Conservation (phyloP, 2,888 invertebrate species). For the Embidobia sp. region DNA sequence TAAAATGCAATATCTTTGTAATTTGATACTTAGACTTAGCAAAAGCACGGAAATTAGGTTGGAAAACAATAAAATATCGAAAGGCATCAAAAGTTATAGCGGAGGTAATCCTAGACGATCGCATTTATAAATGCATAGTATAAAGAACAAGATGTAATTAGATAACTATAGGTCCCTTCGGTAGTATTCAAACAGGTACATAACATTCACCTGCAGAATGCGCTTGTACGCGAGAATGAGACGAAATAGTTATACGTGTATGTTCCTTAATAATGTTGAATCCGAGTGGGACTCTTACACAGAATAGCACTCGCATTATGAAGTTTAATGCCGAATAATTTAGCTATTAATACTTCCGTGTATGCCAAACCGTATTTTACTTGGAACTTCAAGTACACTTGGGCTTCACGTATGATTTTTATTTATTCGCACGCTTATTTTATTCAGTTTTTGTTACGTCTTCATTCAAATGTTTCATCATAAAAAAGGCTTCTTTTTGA, state of each 20-base stretch:
- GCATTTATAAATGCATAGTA: conserved; percentile 66
- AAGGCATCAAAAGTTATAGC: conserved; percentile 33
- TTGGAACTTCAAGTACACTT: conserved; percentile 45
- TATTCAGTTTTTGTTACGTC: conserved; percentile 9
- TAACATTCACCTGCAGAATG: conserved; percentile 62
- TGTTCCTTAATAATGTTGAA: conserved; percentile 74
- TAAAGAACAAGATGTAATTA: conserved; percentile 78
- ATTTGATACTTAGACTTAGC: too few relatives aligned
- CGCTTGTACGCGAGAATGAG: conserved; percentile 67
- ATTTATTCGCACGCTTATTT: conserved; percentile 23
- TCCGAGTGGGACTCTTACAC: conserved; percentile 76
- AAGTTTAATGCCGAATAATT: conserved; percentile 79
- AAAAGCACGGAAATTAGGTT: too few relatives aligned
- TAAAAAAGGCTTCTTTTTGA: too few relatives aligned
- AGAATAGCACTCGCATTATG: conserved; percentile 79
- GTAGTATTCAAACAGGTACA: conserved; percentile 69
- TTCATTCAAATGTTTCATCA: too few relatives aligned
- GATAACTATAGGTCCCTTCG: conserved; percentile 78
- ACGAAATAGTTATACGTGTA: conserved; percentile 64
- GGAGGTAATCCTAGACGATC: conserved; percentile 49
- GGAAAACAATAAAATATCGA: too few relatives aligned
- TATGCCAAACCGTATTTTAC: conserved; percentile 64
- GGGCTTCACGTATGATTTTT: conserved; percentile 48
- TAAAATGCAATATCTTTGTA: too few relatives aligned
- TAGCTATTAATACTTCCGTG: conserved; percentile 75